Evolutionary conservation across 1,140 invertebrate species (phyloP).

Genomic region (Drosophila navojoa): DNA sequence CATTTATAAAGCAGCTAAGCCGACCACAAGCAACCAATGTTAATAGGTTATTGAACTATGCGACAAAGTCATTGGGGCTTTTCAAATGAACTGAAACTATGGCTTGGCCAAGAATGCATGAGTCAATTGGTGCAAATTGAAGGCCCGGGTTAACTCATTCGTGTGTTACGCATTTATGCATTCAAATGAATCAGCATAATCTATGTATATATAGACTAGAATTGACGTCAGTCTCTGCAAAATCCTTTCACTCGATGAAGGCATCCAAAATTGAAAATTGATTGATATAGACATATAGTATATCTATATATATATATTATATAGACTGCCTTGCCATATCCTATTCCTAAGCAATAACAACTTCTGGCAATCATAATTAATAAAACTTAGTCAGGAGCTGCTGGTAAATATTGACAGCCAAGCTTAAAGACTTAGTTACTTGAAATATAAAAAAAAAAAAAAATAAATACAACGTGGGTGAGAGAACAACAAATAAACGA

Average conservation of each 20-base stretch:
- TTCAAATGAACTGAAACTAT: neutral
- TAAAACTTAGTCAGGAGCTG: slow-evolving; percentile 48
- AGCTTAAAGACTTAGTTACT: neutral
- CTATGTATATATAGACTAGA: neutral
- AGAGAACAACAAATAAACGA: slow-evolving; percentile 9
- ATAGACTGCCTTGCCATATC: slow-evolving; percentile 22
- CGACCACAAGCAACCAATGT: slow-evolving; percentile 11
- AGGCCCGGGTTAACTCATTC: slow-evolving; percentile 27
- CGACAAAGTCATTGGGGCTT: slow-evolving; percentile 10
- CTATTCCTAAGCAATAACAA: slow-evolving; percentile 37
- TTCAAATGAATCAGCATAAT: slow-evolving; percentile 32
- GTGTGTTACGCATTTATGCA: slow-evolving; percentile 13
- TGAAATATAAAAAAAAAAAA: slow-evolving; percentile 7
- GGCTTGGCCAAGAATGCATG: slow-evolving; percentile 33
- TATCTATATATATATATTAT: slow-evolving; percentile 10
- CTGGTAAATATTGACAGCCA: slow-evolving; percentile 14
- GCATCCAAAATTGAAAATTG: slow-evolving; percentile 37
- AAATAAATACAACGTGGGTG: slow-evolving; percentile 38
- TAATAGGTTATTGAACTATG: slow-evolving; percentile 33
- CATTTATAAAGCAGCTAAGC: neutral
- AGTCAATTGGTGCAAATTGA: slow-evolving; percentile 8
- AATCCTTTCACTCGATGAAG: slow-evolving; percentile 41
- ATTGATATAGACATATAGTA: slow-evolving; percentile 32
- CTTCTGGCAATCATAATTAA: slow-evolving; percentile 42
- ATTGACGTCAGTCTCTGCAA: slow-evolving; percentile 19